phyloP scores from a whole-genome alignment of 2,113 vertebrate genomes.

The Crotophaga sulcirostris region DNA sequence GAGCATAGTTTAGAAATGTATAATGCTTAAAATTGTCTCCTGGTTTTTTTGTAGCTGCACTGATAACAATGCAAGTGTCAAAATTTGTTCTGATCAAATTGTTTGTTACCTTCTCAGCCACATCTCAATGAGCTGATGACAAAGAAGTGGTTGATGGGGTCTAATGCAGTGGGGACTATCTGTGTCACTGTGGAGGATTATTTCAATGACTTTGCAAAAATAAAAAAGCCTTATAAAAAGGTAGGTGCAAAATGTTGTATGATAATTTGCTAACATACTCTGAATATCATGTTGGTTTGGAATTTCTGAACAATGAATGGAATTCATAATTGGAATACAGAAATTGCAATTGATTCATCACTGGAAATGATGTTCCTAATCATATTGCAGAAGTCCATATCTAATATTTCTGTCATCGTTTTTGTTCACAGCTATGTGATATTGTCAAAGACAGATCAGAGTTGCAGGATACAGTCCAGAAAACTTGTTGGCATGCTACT shows the following conservation, averaged over 20 bases:
- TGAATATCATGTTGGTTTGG: neutral
- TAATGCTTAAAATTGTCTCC: neutral
- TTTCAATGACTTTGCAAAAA: constrained; percentile 96
- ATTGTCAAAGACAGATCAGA: neutral
- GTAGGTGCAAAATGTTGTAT: constrained; percentile 66
- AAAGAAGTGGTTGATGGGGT: constrained; percentile 91
- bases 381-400: neutral
- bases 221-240: constrained; percentile 95
- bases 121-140: constrained; percentile 93
- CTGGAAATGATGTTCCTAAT: neutral
- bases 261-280: neutral
- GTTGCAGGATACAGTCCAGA: neutral
- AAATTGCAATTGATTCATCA: neutral
- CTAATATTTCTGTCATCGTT: neutral
- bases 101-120: constrained; percentile 75
- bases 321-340: neutral
- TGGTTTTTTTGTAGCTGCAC: neutral
- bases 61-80: neutral
- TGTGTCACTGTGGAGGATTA: constrained; percentile 98
- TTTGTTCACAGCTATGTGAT: neutral
- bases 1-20: neutral
- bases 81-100: neutral
- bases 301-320: neutral
- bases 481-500: neutral
- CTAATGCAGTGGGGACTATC: constrained; percentile 94